A percentile compares a stretch with the other conserved stretches of the same genome.
These are phyloP conservation scores for Agrotis segetum DNA, from an alignment of 2,888 invertebrate species.

Conservation along the genomic window DNA sequence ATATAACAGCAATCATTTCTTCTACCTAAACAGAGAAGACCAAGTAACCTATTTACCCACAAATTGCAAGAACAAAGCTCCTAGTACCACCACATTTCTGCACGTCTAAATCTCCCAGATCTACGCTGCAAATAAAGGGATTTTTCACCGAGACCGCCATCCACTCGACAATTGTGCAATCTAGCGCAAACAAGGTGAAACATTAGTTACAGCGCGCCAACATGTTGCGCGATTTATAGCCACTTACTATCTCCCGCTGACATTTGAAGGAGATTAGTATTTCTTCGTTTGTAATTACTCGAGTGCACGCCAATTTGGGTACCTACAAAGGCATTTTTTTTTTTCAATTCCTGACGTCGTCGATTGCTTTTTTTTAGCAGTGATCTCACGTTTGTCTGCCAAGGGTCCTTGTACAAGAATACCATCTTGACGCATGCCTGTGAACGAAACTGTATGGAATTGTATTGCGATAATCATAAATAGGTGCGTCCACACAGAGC, in stretches of 20 bases:
- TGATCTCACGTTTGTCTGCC: too few species aligned
- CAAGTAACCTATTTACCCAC: constrained; percentile 7
- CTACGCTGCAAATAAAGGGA: constrained; percentile 38
- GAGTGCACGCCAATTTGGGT: constrained; percentile 42
- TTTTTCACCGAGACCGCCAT: constrained; percentile 38
- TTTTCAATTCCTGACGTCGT: not conserved
- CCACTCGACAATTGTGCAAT: constrained; percentile 48
- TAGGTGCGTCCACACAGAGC: too few species aligned
- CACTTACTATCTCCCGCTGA: constrained; percentile 50
- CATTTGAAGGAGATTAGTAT: constrained; percentile 57
- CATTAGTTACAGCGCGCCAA: constrained; percentile 55
- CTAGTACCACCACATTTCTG: constrained; percentile 14
- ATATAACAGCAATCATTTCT: not conserved
- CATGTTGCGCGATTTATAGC: constrained; percentile 56
- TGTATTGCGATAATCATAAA: too few species aligned
- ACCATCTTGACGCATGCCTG: too few species aligned
- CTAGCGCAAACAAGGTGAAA: constrained; percentile 53
- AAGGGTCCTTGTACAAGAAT: too few species aligned
- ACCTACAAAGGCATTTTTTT: not conserved
- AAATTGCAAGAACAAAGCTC: constrained; percentile 21
- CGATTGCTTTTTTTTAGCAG: too few species aligned
- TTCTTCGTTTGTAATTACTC: constrained; percentile 41
- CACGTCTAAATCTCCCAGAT: constrained; percentile 35
- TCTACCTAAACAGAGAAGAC: not conserved
- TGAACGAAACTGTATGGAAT: too few species aligned